These are phyloP conservation scores for Geodia barretti DNA, from an alignment of 37 sponge, comb jelly and placozoan species.

Conservation along the genomic window DNA sequence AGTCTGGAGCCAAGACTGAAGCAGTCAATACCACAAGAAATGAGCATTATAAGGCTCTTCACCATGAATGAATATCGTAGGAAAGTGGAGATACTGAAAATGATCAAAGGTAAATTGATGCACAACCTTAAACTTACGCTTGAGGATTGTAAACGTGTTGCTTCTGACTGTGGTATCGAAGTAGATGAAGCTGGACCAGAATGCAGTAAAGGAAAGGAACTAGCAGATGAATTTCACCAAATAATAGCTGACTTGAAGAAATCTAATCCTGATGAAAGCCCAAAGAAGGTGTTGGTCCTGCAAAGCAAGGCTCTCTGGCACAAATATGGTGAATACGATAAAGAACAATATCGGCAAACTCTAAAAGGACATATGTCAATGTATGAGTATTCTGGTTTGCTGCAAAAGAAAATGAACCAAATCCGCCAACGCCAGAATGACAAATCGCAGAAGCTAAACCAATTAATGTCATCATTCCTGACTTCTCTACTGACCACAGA, in stretches of 20 bases:
- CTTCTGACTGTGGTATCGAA: constrained; percentile 2
- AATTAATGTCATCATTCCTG: constrained; percentile 1
- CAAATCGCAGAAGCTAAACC: not conserved
- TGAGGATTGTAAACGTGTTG: not conserved
- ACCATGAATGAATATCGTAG: too few species aligned
- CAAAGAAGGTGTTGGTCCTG: constrained; percentile 23
- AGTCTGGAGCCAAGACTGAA: not conserved
- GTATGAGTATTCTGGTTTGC: too few species aligned
- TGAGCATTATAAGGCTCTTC: too few species aligned
- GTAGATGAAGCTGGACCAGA: constrained; percentile 16
- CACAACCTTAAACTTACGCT: too few species aligned
- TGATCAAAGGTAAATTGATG: too few species aligned
- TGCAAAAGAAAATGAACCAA: too few species aligned
- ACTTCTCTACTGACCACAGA: not conserved
- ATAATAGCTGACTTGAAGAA: not conserved
- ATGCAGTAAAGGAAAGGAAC: not conserved
- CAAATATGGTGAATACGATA: constrained; percentile 20
- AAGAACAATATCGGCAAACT: constrained; percentile 13
- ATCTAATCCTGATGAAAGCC: too few species aligned
- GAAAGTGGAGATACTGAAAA: too few species aligned
- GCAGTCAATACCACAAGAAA: not conserved
- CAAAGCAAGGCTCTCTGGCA: constrained; percentile 30
- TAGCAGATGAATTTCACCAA: constrained; percentile 1
- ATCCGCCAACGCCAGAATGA: too few species aligned
- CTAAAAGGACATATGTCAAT: too few species aligned